Conservation (phyloP, 2,888 invertebrate genomes). For the Trachelus iudaicus region DNA sequence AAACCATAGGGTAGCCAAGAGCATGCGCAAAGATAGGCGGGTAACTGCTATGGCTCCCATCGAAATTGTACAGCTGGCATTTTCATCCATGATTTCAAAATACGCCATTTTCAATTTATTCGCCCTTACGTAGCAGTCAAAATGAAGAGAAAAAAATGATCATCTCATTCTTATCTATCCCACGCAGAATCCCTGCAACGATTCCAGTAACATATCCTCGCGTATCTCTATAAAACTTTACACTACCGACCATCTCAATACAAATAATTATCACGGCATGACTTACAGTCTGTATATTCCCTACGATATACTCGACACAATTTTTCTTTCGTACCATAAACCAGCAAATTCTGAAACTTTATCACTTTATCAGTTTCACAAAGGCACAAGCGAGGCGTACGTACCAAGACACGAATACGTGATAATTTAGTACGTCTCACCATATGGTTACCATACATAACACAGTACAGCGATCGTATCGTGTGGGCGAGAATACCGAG, state of each 20-base stretch:
- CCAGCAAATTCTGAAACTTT: neutral
- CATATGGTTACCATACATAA: neutral
- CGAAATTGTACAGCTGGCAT: neutral
- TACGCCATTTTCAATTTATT: neutral
- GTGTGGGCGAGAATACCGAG: neutral
- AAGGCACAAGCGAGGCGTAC: neutral
- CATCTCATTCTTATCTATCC: neutral
- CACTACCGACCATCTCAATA: neutral
- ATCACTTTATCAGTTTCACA: neutral
- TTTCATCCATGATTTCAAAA: neutral
- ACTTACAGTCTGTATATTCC: neutral
- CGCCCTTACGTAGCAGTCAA: neutral
- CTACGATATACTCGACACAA: neutral
- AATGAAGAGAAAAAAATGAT: neutral
- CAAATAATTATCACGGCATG: neutral
- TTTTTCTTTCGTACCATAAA: neutral
- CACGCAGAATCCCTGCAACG: neutral
- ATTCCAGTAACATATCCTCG: neutral
- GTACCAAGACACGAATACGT: neutral
- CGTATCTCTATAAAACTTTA: neutral
- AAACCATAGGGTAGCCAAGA: neutral
- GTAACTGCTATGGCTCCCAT: neutral
- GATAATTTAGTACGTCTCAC: neutral
- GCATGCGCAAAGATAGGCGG: neutral
- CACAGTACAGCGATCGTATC: neutral